These are phyloP conservation scores for Himalopsyche tibetana DNA, from an alignment of 2,888 invertebrate genomes.

Conservation along the genomic window DNA sequence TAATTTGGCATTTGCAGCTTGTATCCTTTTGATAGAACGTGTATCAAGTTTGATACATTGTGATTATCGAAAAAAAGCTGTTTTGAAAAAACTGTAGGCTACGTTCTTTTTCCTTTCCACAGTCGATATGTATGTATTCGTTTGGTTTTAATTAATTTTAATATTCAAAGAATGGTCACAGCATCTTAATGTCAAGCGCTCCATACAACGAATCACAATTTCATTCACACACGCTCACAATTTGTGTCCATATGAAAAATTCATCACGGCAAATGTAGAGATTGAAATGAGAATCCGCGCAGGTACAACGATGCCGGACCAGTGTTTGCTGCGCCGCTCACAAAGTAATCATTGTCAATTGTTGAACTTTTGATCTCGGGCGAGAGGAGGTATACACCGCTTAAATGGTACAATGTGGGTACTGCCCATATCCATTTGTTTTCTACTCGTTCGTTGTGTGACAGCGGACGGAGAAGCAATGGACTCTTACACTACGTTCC, in stretches of 20 bases:
- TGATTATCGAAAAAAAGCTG: too few relatives aligned
- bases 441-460: constrained; percentile 16
- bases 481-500: neutral
- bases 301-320: neutral
- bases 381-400: constrained; percentile 5
- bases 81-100: too few relatives aligned
- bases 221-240: constrained; percentile 30
- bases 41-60: too few relatives aligned
- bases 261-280: neutral
- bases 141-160: too few relatives aligned
- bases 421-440: constrained; percentile 5
- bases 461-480: neutral
- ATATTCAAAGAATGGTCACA: neutral
- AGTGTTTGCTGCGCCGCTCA: constrained; percentile 45
- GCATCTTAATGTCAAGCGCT: neutral
- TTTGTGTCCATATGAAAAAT: constrained; percentile 14
- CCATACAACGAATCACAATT: neutral
- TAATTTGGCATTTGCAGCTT: too few relatives aligned
- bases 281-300: constrained; percentile 21
- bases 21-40: too few relatives aligned
- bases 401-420: constrained; percentile 13
- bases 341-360: constrained; percentile 58
- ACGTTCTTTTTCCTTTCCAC: too few relatives aligned
- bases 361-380: constrained; percentile 56
- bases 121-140: too few relatives aligned